A percentile compares a stretch with the other conserved stretches of the same genome.
These are phyloP conservation scores for Radopholus similis DNA, from an alignment of 1,140 invertebrate species.

Conservation along the genomic window DNA sequence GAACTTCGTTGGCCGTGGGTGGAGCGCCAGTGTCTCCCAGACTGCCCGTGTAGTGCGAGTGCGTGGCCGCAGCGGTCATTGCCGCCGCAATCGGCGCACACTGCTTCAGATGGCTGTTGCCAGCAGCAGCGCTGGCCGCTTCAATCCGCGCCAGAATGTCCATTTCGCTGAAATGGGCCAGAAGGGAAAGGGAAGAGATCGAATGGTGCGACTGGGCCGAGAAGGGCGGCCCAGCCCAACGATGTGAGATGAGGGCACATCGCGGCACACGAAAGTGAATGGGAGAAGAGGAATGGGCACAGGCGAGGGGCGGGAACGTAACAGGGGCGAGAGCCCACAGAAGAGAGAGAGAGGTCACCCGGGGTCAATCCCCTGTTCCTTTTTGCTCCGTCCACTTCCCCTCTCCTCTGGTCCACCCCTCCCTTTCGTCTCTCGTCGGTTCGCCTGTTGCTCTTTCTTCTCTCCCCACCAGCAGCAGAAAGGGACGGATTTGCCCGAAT, in stretches of 20 bases:
- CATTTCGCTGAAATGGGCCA: not conserved
- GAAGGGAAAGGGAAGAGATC: not conserved
- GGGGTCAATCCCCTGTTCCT: constrained; percentile 2
- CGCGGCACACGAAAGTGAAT: constrained; percentile 1
- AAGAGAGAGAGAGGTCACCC: not conserved
- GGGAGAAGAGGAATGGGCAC: not conserved
- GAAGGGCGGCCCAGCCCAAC: not conserved
- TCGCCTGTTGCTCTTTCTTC: not conserved
- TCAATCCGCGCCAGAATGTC: not conserved
- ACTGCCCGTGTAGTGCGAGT: too few species aligned
- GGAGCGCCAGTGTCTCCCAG: too few species aligned
- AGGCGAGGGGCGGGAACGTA: too few species aligned
- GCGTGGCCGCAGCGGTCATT: too few species aligned
- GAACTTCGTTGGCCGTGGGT: too few species aligned
- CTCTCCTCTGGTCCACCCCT: not conserved
- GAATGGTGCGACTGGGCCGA: not conserved
- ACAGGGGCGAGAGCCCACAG: too few species aligned
- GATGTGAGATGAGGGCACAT: too few species aligned
- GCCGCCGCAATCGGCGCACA: not conserved
- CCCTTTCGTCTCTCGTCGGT: not conserved
- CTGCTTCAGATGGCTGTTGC: not conserved
- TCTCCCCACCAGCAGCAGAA: not conserved
- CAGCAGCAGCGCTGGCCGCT: not conserved
- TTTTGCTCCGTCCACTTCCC: not conserved
- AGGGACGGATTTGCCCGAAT: not conserved